Conservation (phyloP, 2,113 vertebrate species). For the Melanerpes formicivorus region DNA sequence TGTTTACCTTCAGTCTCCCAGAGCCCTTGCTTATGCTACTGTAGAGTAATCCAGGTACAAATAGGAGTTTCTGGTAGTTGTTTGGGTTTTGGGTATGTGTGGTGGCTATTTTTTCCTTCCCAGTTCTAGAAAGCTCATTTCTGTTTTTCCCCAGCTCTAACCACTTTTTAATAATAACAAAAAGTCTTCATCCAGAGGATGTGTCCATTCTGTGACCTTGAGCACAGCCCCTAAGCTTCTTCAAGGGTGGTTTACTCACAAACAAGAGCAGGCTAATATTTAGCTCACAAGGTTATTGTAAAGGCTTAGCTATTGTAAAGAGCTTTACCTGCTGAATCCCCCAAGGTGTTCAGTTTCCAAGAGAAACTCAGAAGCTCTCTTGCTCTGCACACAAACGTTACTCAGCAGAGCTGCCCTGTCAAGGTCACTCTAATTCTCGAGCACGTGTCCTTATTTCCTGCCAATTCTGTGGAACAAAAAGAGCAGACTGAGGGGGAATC, state of each 20-base stretch:
- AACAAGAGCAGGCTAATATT: neutral
- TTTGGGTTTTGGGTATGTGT: too few relatives aligned
- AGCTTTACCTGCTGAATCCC: neutral
- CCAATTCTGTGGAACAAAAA: neutral
- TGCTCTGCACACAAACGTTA: neutral
- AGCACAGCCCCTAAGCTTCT: neutral
- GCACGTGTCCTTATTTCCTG: neutral
- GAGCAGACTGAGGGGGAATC: too few relatives aligned
- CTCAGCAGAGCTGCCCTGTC: neutral
- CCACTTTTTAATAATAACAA: neutral
- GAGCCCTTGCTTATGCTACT: neutral
- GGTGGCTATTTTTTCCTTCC: neutral
- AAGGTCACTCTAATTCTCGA: neutral
- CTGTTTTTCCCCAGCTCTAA: neutral
- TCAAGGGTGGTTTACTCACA: neutral
- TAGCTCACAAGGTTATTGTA: neutral
- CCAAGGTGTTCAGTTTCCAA: neutral
- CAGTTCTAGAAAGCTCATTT: neutral
- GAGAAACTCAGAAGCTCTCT: neutral
- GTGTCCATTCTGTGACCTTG: neutral
- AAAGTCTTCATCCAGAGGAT: neutral
- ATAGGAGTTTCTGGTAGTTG: neutral
- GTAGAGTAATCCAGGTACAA: neutral
- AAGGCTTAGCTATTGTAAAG: conserved; percentile 12
- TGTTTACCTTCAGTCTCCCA: neutral